Conservation (phyloP, 2,888 invertebrate species). For the Andrena haemorrhoa region DNA sequence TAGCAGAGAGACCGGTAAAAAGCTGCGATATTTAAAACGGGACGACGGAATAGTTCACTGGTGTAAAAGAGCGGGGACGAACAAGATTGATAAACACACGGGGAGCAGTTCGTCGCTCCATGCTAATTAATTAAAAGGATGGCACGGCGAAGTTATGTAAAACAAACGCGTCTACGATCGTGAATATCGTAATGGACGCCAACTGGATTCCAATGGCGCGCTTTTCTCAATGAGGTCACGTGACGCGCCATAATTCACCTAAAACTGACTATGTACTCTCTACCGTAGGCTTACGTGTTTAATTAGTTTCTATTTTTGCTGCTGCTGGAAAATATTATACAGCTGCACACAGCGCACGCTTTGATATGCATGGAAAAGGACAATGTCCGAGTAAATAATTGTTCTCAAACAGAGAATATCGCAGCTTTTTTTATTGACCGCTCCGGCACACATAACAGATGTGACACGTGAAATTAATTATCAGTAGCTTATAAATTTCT, state of each 20-base stretch:
- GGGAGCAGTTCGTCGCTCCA: neutral
- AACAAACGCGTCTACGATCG: slow-evolving; percentile 4
- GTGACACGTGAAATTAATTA: no score
- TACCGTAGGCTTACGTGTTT: neutral
- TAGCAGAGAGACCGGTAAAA: neutral
- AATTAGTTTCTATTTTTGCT: neutral
- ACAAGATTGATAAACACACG: no score
- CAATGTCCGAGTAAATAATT: neutral
- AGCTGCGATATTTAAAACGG: neutral
- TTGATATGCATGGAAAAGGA: neutral
- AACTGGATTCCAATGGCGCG: slow-evolving; percentile 8
- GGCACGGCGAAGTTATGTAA: neutral
- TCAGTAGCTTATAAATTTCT: no score
- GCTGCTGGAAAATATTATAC: neutral
- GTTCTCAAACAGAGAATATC: neutral
- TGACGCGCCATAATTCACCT: slow-evolving; percentile 15
- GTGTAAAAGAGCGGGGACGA: neutral
- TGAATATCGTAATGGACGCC: neutral
- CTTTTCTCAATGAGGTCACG: slow-evolving; percentile 12
- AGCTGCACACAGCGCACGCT: neutral
- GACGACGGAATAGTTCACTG: neutral
- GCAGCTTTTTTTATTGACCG: no score
- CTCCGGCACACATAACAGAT: no score
- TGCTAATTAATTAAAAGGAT: neutral
- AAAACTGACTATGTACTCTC: neutral